These are phyloP conservation scores for Scylla paramamosain DNA, from an alignment of 1,140 invertebrate genomes.

Conservation along the genomic window DNA sequence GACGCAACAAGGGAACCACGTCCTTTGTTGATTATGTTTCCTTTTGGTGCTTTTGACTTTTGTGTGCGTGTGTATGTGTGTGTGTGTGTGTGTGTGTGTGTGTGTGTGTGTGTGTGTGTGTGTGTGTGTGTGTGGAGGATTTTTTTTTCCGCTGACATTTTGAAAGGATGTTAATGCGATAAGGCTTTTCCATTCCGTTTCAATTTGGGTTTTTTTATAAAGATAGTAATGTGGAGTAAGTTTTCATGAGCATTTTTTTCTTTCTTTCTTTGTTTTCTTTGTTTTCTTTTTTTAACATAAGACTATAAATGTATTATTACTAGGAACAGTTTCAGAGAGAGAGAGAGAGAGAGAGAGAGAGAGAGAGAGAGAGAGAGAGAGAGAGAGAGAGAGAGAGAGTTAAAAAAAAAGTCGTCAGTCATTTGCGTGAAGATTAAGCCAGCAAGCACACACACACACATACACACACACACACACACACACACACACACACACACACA, in stretches of 20 bases:
- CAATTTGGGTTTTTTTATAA: too few relatives aligned
- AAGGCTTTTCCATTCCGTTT: too few relatives aligned
- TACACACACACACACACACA: conserved; percentile 41
- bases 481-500: conserved; percentile 46
- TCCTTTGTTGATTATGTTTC: background rate
- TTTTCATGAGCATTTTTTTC: background rate
- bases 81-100: conserved; percentile 45
- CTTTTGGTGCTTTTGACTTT: background rate
- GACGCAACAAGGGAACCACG: too few relatives aligned
- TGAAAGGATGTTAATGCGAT: too few relatives aligned
- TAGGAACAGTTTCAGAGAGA: too few relatives aligned
- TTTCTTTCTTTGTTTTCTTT: background rate
- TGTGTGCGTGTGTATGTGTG: background rate
- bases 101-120: conserved; percentile 52
- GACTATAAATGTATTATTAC: too few relatives aligned
- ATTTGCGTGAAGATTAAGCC: too few relatives aligned
- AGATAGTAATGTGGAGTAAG: too few relatives aligned
- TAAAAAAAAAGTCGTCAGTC: too few relatives aligned
- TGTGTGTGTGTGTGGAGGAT: conserved; percentile 46
- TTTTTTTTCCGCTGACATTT: background rate
- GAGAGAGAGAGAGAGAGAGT: background rate
- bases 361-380: conserved; percentile 30
- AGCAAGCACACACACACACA: conserved; percentile 32
- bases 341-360: background rate
- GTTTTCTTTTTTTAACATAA: too few relatives aligned